Base-by-base conservation (phyloP, 2,888 invertebrate genomes). In the Ernsta delagoae region DNA sequence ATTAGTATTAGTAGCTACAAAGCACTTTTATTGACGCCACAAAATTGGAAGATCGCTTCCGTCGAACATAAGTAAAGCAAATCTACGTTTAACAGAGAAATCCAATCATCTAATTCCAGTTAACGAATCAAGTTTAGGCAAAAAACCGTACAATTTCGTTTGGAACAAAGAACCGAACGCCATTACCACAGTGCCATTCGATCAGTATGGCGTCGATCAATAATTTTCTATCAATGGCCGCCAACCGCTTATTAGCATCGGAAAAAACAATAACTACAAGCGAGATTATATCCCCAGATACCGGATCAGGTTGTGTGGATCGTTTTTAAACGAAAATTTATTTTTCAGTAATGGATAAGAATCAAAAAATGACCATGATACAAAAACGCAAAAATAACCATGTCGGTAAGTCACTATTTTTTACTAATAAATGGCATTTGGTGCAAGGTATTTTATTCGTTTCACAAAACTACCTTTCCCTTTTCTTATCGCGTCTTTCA, bases 181-280 rank as follows among this genome's bases (percentile, higher is more conserved):
- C 74, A 79, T 76, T 78, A 79, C 75, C 77, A 72, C 74, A 67
- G 73, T 75, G 77, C 75, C 73, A 74, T 76, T 77, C 77, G 76
- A 77, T 75, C 77, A 74, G 70, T 69, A 74, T 72, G 73, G 70
- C 69, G 70, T 63, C 77, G 76, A 78, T 75, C 77, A 74, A 70
- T 70, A 91, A 91, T 91, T 92, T 89, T 82, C 87, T 89, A 90
- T 89, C 90, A 90, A 89, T 90, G 89, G 87, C 87, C 84, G 74
- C 78, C 78, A 80, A 81, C 86, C 87, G 84, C 87, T 91, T 91
- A 92, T 92, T 92, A 92, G 83, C 78, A 79, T 80, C 75, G 81
- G 79, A 88, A 89, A 90, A 91, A 90, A 91, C 88, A 92, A 92
- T 89, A 89, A 90, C 86, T 86, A 85, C 83, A 81, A 72, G 75